phyloP scores from a whole-genome alignment of 2,888 invertebrate species.

The Ochropleura plecta region DNA sequence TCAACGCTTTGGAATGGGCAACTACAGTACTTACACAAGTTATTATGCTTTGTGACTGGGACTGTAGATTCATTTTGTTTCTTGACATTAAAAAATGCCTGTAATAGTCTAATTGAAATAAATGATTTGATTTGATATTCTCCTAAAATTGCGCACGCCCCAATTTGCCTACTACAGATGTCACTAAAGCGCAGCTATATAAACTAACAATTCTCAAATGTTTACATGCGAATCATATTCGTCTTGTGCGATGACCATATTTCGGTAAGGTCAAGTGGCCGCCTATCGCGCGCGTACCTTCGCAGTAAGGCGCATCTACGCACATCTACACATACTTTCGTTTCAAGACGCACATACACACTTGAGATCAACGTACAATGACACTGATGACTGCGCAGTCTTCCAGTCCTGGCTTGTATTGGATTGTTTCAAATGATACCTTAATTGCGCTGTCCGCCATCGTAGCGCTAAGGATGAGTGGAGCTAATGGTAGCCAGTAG shows the following conservation, averaged over 20 bases:
- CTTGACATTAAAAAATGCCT: too few relatives aligned
- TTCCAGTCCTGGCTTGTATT: background rate
- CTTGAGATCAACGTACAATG: background rate
- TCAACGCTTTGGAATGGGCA: too few relatives aligned
- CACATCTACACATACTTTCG: background rate
- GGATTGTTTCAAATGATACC: background rate
- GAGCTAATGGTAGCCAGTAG: background rate
- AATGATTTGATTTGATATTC: too few relatives aligned
- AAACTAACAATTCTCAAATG: background rate
- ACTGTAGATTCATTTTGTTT: too few relatives aligned
- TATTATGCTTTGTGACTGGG: too few relatives aligned
- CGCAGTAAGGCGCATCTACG: background rate
- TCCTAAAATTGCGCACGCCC: background rate
- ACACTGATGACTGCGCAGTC: background rate
- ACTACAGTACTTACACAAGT: too few relatives aligned
- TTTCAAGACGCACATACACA: background rate
- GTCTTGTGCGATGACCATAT: background rate
- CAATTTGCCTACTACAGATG: background rate
- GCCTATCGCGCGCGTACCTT: too few relatives aligned
- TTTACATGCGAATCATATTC: background rate
- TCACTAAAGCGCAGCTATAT: background rate
- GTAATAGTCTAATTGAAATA: too few relatives aligned
- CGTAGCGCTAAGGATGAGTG: too few relatives aligned
- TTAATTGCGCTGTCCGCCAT: background rate
- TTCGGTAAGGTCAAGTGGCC: background rate